Base-by-base conservation (phyloP, 2,113 vertebrate genomes). In the Malurus alboscapulatus region DNA sequence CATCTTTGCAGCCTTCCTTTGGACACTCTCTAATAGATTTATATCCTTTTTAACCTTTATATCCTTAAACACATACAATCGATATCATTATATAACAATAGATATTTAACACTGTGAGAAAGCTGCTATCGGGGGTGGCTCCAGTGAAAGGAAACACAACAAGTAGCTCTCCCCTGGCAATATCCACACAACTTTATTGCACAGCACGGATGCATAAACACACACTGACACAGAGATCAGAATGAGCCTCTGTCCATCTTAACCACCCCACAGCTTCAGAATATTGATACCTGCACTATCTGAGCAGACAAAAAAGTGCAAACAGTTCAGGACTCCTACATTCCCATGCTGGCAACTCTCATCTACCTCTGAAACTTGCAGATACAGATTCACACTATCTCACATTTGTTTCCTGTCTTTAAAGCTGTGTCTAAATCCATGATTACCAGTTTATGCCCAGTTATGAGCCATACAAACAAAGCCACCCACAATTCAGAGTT, bases 151-250 rank as follows among this genome's bases (percentile, higher is more conserved):
- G 54, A 90, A 77, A 84, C 22, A 54, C 29, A 76, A 57, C 14
- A 44, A 66, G 34, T 3, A n/a, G 26, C n/a, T 63, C 34, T 87
- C 9, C 48, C 34, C 6, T 17, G 12, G 45, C 21, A 75, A 12
- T 34, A 42, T 59, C 75, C 69, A 44, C 24, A 42, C 10, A 36
- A 25, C 44, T 34, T 84, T 32, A 38, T 24, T 42, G 27, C 53
- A 65, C 3, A 18, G 38, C 13, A 73, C 0, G 11, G 29, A 18
- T n/a, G 10, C 4, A 24, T 4, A 7, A 6, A 51, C 24, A n/a
- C 2, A 4, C 14, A 16, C 19, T n/a, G 36, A 27, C 51, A 57
- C 0, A 48, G 54, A 65, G 30, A 77, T 45, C 38, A 66, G 55
- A 77, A 54, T 17, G 17, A 90, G 38, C 9, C n/a, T 30, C 2